Evolutionary conservation across 2,888 invertebrate species (phyloP).

Genomic region (Neoascia interrupta): DNA sequence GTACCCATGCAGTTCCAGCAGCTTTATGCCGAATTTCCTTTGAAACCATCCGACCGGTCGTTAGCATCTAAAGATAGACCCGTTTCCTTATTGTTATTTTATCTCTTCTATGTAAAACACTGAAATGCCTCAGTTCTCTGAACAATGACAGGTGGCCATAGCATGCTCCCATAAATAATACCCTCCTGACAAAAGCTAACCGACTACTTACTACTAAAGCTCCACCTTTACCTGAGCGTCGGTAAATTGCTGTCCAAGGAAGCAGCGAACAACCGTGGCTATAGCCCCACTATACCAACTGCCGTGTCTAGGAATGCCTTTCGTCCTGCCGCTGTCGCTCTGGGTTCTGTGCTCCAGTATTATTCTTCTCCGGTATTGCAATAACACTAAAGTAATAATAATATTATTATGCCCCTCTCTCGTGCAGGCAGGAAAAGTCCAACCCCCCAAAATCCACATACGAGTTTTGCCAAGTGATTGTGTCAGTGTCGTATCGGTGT

Average conservation of each 20-base stretch:
- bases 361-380: constrained; percentile 2
- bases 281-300: no score
- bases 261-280: no score
- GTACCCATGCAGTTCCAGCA: no score
- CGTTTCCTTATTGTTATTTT: constrained; percentile 28
- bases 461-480: no score
- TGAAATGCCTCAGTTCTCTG: constrained; percentile 12
- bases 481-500: no score
- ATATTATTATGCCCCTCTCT: constrained; percentile 26
- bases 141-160: constrained; percentile 58
- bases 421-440: constrained; percentile 3
- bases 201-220: constrained; percentile 24
- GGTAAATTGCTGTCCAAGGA: constrained; percentile 43
- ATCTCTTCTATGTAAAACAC: constrained; percentile 20
- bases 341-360: not conserved
- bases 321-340: not conserved
- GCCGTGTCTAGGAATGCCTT: constrained; percentile 2
- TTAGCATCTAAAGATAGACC: no score
- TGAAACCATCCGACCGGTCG: no score
- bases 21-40: no score
- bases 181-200: constrained; percentile 53
- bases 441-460: not conserved
- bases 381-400: constrained; percentile 35
- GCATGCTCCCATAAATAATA: constrained; percentile 51
- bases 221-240: not conserved